phyloP scores from a whole-genome alignment of 2,797 vertebrate genomes.

The Rhyacichthys aspro region DNA sequence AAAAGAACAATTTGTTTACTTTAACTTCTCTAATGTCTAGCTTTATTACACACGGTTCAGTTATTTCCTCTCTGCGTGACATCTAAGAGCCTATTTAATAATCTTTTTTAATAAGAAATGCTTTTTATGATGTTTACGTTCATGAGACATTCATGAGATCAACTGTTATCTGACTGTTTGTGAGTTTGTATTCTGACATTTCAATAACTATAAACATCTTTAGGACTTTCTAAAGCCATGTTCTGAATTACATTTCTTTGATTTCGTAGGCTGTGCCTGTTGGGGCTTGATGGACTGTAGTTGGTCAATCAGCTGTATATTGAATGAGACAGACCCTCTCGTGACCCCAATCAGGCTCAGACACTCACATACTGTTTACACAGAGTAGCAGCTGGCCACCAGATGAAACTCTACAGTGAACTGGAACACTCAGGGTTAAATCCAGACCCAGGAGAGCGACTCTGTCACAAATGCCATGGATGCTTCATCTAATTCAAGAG shows the following conservation, averaged over 20 bases:
- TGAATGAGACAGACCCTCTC: slow-evolving; percentile 59
- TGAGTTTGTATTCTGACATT: slow-evolving; percentile 17
- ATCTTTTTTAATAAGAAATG: slow-evolving; percentile 22
- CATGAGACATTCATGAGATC: slow-evolving; percentile 40
- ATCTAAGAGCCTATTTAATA: slow-evolving; percentile 30
- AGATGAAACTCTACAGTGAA: slow-evolving; percentile 71
- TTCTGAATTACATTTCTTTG: slow-evolving; percentile 11
- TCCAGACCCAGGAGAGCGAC: slow-evolving; percentile 30
- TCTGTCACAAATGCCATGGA: slow-evolving; percentile 57
- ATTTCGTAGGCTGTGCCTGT: slow-evolving; percentile 9
- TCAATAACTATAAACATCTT: slow-evolving; percentile 19
- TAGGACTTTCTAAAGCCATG: slow-evolving; percentile 10
- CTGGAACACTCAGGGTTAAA: slow-evolving; percentile 60
- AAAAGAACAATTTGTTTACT: slow-evolving; percentile 45
- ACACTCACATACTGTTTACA: slow-evolving; percentile 39
- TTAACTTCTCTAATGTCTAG: slow-evolving; percentile 35
- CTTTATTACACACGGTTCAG: slow-evolving; percentile 3
- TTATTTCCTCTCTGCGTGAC: not conserved
- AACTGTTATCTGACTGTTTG: slow-evolving; percentile 11
- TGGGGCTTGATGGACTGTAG: slow-evolving; percentile 39
- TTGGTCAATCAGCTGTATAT: slow-evolving; percentile 60
- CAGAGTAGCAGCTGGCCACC: slow-evolving; percentile 74
- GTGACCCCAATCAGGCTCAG: slow-evolving; percentile 69
- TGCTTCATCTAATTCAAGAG: slow-evolving; percentile 58
- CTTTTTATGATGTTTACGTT: slow-evolving; percentile 7